Evolutionary conservation across 2,113 vertebrate genomes (phyloP).

Genomic region (Macrotus californicus): DNA sequence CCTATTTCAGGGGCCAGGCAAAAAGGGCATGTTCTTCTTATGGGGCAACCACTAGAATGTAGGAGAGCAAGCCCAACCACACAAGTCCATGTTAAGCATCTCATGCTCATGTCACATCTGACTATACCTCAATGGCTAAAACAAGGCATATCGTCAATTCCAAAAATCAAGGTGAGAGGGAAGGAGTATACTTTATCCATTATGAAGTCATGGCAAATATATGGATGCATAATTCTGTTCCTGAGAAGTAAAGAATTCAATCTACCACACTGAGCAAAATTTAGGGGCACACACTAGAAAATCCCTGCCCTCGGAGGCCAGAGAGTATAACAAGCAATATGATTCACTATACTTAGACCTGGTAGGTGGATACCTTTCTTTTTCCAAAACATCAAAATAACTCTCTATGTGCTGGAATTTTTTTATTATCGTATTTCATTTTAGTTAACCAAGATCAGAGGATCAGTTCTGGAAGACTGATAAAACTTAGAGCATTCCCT

Average conservation of each 20-base stretch:
- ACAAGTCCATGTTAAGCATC: background rate
- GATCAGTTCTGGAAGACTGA: background rate
- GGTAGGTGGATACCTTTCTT: background rate
- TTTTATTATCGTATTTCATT: background rate
- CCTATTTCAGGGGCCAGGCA: background rate
- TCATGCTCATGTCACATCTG: background rate
- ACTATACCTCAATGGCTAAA: background rate
- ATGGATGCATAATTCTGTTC: background rate
- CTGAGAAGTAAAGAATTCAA: background rate
- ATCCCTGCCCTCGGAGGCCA: background rate
- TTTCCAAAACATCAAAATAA: background rate
- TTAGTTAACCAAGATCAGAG: background rate
- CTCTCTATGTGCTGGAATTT: background rate
- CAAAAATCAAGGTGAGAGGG: background rate
- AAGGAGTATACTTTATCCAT: no score
- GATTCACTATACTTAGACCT: background rate
- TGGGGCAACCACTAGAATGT: background rate
- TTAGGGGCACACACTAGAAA: background rate
- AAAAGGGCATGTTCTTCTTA: background rate
- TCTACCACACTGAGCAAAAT: background rate
- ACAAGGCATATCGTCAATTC: background rate
- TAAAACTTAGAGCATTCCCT: background rate
- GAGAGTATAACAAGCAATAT: background rate
- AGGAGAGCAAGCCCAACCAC: background rate
- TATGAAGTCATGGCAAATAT: background rate